Evolutionary conservation across 2,797 vertebrate genomes (phyloP), one percentile per base, ranked within the genome.

Genomic region (Eidolon dupreanum): DNA sequence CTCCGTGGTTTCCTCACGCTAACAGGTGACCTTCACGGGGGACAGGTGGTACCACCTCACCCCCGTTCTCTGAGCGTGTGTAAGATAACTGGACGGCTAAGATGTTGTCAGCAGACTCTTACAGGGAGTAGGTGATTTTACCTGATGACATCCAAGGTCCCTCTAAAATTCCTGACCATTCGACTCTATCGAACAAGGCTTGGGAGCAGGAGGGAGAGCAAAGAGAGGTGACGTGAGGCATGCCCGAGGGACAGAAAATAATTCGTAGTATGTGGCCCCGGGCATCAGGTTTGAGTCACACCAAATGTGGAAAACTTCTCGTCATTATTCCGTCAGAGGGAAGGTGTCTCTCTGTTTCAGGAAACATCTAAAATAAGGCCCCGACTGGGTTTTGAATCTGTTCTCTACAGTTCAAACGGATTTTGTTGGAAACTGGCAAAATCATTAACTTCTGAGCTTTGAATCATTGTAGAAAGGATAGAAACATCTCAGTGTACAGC

Each of bases 391-490:
- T 98, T 98, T 97, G 98, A 98, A 98, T 98, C 99, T 99, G 98
- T 98, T 99, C 98, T 98, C 98, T 98, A 98, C 95, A 90, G 97
- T 98, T 98, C 97, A 95, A 97, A 96, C 98, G 98, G 98, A 98
- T 98, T 99, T 99, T 98, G 93, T 98, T 98, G 98, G 98, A 99
- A 99, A 98, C 98, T 99, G 99, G 98, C 99, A 99, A 99, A 99
- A 98, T 98, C 98, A 98, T 99, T 99, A 99, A 99, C 98, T 98
- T 99, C 98, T 99, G 98, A 98, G 97, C 98, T 98, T 98, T 98
- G 98, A 99, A 98, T 98, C 98, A 98, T 98, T 98, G 98, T 98
- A 99, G 98, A 98, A 98, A 98, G 97, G 97, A 96, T 95, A 98
- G 98, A 98, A 99, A 98, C 96, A 53, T 98, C 98, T 98, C 98